These are phyloP conservation scores for Pseudochaenichthys georgianus DNA, from an alignment of 2,797 vertebrate species.

Conservation along the genomic window DNA sequence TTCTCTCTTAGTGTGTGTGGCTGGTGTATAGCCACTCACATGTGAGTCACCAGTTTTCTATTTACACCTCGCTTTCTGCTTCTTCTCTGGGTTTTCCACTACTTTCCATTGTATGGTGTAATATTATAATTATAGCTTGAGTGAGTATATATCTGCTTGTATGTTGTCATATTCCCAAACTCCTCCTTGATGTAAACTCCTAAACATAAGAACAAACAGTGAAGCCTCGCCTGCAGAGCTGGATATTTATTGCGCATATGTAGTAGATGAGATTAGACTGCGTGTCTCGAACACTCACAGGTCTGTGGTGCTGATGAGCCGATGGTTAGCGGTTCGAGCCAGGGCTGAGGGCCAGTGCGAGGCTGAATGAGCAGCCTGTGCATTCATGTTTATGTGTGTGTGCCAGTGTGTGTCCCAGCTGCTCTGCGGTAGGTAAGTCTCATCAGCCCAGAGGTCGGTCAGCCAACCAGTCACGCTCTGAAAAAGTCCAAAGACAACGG, in stretches of 20 bases:
- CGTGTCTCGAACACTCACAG: slow-evolving; percentile 54
- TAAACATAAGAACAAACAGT: slow-evolving; percentile 66
- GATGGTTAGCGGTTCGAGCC: slow-evolving; percentile 40
- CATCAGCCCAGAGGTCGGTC: slow-evolving; percentile 70
- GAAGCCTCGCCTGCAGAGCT: slow-evolving; percentile 25
- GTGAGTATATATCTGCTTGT: slow-evolving; percentile 43
- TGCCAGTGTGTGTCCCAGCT: slow-evolving; percentile 38
- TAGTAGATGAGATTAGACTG: slow-evolving; percentile 57
- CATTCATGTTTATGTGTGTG: slow-evolving; percentile 36
- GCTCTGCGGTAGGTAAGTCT: slow-evolving; percentile 79
- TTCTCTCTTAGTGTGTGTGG: slow-evolving; percentile 54
- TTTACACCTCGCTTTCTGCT: slow-evolving; percentile 80
- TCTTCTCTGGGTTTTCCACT: slow-evolving; percentile 80
- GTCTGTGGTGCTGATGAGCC: slow-evolving; percentile 60
- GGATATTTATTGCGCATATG: slow-evolving; percentile 39
- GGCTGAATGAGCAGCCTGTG: slow-evolving; percentile 59
- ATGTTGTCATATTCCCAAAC: slow-evolving; percentile 73
- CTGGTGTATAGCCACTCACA: slow-evolving; percentile 76
- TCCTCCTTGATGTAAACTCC: slow-evolving; percentile 68
- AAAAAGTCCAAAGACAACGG: slow-evolving; percentile 67
- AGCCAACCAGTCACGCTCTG: slow-evolving; percentile 68
- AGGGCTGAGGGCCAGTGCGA: slow-evolving; percentile 36
- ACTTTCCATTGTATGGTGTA: slow-evolving; percentile 77
- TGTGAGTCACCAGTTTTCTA: slow-evolving; percentile 80
- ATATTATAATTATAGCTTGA: slow-evolving; percentile 72